Percentiles rank a stretch among this genome's conserved stretches.
Conservation (phyloP, 2,113 vertebrate species). For the Amphiprion percula region DNA sequence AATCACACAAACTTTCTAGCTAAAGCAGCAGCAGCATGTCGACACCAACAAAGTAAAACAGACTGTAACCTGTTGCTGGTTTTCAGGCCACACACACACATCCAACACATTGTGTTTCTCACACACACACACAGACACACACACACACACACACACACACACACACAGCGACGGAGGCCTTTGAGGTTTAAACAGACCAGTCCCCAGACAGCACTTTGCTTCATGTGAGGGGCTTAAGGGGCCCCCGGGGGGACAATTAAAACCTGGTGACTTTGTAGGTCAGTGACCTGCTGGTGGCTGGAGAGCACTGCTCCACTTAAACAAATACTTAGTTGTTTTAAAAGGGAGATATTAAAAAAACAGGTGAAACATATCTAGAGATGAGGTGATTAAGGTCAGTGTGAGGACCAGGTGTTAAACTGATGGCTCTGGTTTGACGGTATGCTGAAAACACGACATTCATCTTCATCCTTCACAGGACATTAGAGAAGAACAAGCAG, state of each 20-base stretch:
- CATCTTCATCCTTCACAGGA: background rate
- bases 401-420: too few relatives aligned
- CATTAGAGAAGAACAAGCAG: background rate
- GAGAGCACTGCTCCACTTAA: slow-evolving; percentile 2
- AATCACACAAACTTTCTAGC: slow-evolving; percentile 29
- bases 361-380: too few relatives aligned
- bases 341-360: background rate
- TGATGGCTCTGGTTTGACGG: background rate
- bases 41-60: slow-evolving; percentile 63
- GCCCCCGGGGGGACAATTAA: slow-evolving; percentile 62
- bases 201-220: slow-evolving; percentile 74
- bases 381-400: too few relatives aligned
- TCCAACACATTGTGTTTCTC: slow-evolving; percentile 18
- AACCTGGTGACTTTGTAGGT: slow-evolving; percentile 68
- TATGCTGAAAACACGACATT: background rate
- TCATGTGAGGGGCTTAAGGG: slow-evolving; percentile 73
- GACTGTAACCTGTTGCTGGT: slow-evolving; percentile 59
- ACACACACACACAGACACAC: slow-evolving; percentile 51
- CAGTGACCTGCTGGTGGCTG: slow-evolving; percentile 36
- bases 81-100: slow-evolving; percentile 64
- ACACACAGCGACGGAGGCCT: slow-evolving; percentile 24
- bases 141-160: slow-evolving; percentile 22
- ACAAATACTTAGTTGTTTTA: background rate
- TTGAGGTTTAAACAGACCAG: slow-evolving; percentile 66
- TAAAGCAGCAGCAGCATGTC: slow-evolving; percentile 20